These are phyloP conservation scores for Acleris literana DNA, from an alignment of 2,888 invertebrate genomes.

Conservation along the genomic window DNA sequence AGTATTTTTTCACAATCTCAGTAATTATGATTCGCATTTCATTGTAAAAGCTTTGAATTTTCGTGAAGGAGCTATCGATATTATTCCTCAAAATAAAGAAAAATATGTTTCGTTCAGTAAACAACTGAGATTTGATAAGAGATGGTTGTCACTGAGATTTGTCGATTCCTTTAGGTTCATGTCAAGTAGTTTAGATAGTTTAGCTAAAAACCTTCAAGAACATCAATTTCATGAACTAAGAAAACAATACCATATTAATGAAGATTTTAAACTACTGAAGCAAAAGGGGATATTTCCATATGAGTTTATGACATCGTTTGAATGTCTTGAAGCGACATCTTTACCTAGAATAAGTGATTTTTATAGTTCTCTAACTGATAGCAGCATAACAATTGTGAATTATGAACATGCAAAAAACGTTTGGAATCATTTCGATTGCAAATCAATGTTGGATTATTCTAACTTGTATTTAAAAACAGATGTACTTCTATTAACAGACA, in stretches of 20 bases:
- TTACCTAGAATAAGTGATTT: no score
- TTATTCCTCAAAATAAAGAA: constrained; percentile 37
- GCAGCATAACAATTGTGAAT: constrained; percentile 12
- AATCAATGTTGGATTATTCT: constrained; percentile 32
- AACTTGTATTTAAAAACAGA: constrained; percentile 38
- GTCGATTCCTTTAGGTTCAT: constrained; percentile 21
- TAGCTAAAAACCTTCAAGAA: constrained; percentile 18
- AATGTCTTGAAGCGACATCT: no score
- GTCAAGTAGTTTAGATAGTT: constrained; percentile 26
- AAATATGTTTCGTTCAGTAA: constrained; percentile 35
- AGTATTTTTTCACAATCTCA: no score
- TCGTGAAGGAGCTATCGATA: constrained; percentile 32
- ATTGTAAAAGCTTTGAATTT: constrained; percentile 37
- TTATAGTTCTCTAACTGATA: constrained; percentile 27
- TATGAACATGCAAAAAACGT: constrained; percentile 33
- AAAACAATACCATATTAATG: neutral
- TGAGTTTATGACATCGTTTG: constrained; percentile 32
- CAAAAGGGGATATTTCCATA: constrained; percentile 35
- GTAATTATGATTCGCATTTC: no score
- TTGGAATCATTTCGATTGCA: constrained; percentile 32
- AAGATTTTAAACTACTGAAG: constrained; percentile 18
- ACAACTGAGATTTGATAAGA: constrained; percentile 13
- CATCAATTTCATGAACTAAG: constrained; percentile 23
- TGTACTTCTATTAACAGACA: constrained; percentile 34
- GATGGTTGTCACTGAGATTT: constrained; percentile 8